Base-by-base conservation (phyloP, 2,888 invertebrate species). In the Coenonympha glycerion region DNA sequence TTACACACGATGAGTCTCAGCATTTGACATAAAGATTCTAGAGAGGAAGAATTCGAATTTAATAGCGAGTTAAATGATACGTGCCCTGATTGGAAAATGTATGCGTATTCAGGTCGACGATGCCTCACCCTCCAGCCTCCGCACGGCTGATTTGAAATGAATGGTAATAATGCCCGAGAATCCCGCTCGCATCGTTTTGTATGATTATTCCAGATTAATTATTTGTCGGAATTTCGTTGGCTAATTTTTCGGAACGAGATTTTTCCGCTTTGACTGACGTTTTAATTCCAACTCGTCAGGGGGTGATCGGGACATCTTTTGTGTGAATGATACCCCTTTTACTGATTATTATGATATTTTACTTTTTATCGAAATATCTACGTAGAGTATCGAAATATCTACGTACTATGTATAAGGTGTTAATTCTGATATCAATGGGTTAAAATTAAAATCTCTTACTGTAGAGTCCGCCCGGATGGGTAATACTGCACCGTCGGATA, bases 181-280 rank as follows among this genome's bases (percentile, higher is more conserved):
- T 82, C 82, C 84, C 81, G 75, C 77, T 80, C 81, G 78, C 80
- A 79, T 83, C 86, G 85, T 87, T 86, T 86, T 80, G 85, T 86
- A 86, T 87, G 85, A 87, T 87, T 86, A 87, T 86, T 86, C 85
- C 82, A 81, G 85, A 87, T 86, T 87, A 86, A 86, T 87, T 87
- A 86, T 87, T 87, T 86, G 87, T 82, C 76, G 79, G 85, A 83
- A 83, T 83, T 87, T 77, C 67, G 79, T 72, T 79, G 82, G 83
- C 79, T 81, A 86, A 87, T 87, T 86, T 86, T 82, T 85, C 74
- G 85, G 84, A 87, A 85, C 70, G 78, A 73, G 77, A 82, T 83
- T 85, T 83, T 84, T 82, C 83, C 81, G 77, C 79, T 82, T 81
- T 84, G 85, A 81, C 71, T 82, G 85, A 84, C 84, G 78, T 83